Base-by-base conservation (phyloP, 2,797 vertebrate species). In the Phoeniculus purpureus region DNA sequence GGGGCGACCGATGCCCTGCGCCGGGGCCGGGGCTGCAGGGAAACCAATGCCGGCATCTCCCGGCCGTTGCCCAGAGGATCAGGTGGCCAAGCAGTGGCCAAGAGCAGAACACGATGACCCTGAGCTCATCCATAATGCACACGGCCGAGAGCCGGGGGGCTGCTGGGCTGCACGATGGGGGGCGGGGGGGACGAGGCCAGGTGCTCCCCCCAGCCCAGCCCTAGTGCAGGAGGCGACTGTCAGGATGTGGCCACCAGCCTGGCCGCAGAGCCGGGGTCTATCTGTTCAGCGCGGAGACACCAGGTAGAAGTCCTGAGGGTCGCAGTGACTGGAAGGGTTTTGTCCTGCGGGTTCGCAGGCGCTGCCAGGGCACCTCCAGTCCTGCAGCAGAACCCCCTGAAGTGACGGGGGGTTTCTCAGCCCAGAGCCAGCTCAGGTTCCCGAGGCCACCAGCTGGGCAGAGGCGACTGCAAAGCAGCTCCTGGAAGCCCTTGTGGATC, bases 51-150 rank as follows among this genome's bases (percentile, higher is more conserved):
- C 56, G 5, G 74, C 3, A 0, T 51, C 17, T 76, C 55, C 2
- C 0, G 20, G 61, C 40, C 84, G 81, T 55, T 62, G 81, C 68
- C 81, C 52, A 1, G 78, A 7, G 89, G 89, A 91, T 93, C 90
- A 2, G 66, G 89, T 96, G 74, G 71, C 89, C 1, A 0, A 5
- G 88, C 78, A 58, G 95, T 86, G 78, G 75, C 77, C 90, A 84
- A 45, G 79, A 88, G 88, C 56, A 77, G 94, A 84, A 71, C 92
- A 19, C 2, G 15, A 92, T 95, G 93, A 92, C 92, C 8, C 31
- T 0, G 2, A 62, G 59, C 81, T 95, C 95, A 88, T 94, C 29
- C 92, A 93, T 94, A 92, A 92, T 95, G 88, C 83, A 95, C 62
- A 3, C 1, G 0, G 29, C 9, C 0, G 16, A 47, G 40, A 22